phyloP scores from a whole-genome alignment of 2,113 vertebrate species.

The Saguinus midas region DNA sequence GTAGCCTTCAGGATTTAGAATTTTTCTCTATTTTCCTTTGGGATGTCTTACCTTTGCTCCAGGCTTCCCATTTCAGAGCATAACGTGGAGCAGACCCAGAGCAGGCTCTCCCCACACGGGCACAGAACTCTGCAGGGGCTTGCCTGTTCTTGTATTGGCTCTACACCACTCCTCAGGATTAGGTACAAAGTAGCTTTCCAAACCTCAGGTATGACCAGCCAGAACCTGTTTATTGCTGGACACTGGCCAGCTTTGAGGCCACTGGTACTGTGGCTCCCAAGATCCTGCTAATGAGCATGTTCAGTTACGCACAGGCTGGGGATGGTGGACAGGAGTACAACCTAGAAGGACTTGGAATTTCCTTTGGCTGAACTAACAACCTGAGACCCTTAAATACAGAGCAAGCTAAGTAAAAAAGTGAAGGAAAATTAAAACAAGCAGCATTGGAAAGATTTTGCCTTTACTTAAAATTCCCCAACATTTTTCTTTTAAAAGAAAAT shows the following conservation, averaged over 20 bases:
- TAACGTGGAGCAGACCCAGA: not conserved
- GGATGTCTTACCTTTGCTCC: not conserved
- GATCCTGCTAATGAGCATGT: not conserved
- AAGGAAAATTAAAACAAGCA: not conserved
- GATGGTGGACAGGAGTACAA: not conserved
- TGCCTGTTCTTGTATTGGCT: slow-evolving; percentile 33
- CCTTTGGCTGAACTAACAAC: not conserved
- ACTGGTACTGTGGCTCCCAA: not conserved
- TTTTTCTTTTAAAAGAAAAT: slow-evolving; percentile 31
- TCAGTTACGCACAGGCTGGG: not conserved
- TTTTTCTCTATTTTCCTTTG: not conserved
- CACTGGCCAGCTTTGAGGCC: slow-evolving; percentile 1
- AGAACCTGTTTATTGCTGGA: slow-evolving; percentile 53
- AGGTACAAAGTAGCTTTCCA: slow-evolving; percentile 50
- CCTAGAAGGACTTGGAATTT: not conserved
- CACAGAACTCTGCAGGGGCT: not conserved
- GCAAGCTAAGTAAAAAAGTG: not conserved
- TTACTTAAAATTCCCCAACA: not conserved
- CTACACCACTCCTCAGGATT: slow-evolving; percentile 24
- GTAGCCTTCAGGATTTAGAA: not conserved
- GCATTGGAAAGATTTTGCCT: not conserved
- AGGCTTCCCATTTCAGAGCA: not conserved
- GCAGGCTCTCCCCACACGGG: not conserved
- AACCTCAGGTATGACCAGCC: slow-evolving; percentile 24
- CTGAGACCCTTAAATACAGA: not conserved